These are phyloP conservation scores for Neoseiulus cucumeris DNA, from an alignment of 1,140 invertebrate genomes.

Conservation along the genomic window DNA sequence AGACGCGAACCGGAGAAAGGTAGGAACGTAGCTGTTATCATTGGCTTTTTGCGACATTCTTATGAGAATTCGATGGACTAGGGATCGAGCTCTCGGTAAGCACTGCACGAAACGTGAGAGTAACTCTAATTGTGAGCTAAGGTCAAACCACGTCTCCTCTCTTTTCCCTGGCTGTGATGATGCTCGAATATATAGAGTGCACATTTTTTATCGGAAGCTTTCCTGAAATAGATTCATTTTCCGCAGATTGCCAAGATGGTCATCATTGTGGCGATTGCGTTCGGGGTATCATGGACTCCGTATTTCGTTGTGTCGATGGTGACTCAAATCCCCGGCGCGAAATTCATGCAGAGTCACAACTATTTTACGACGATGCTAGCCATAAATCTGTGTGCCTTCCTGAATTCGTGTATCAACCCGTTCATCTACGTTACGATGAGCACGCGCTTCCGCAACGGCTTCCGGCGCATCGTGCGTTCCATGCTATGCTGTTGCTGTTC, in stretches of 20 bases:
- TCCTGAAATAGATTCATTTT: conserved; percentile 16
- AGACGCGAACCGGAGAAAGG: conserved; percentile 25
- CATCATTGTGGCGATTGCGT: conserved; percentile 27
- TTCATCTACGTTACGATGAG: conserved; percentile 33
- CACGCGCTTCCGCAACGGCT: conserved; percentile 27
- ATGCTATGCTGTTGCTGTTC: conserved; percentile 12
- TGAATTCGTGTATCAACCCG: conserved; percentile 33
- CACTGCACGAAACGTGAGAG: not conserved
- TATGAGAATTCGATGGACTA: no score
- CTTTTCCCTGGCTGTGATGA: no score
- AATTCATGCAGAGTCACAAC: conserved; percentile 27
- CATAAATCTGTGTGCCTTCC: conserved; percentile 31
- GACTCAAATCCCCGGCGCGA: conserved; percentile 26
- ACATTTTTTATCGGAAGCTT: not conserved
- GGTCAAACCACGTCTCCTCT: no score
- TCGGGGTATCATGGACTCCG: conserved; percentile 31
- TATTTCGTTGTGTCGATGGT: conserved; percentile 30
- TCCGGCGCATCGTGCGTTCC: conserved; percentile 17
- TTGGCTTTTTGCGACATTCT: no score
- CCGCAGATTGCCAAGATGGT: conserved; percentile 30
- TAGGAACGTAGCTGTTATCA: conserved; percentile 11
- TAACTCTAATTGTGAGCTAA: not conserved
- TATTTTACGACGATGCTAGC: conserved; percentile 33
- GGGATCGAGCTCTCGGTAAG: no score
- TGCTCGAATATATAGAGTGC: not conserved